Conservation (phyloP, 1,140 invertebrate genomes). For the Heterodera carotae region DNA sequence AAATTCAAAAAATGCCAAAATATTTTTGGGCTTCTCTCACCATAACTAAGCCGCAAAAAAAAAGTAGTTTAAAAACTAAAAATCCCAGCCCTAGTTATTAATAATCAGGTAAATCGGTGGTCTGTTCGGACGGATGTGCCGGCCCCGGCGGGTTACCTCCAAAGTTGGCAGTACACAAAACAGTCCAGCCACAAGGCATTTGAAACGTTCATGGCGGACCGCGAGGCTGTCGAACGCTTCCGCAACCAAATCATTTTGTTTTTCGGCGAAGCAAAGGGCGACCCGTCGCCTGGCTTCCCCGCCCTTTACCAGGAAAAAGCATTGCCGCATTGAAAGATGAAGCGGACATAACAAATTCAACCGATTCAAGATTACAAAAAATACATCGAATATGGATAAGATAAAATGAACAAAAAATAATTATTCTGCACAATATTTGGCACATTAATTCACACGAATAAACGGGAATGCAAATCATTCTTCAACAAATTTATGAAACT, state of each 20-base stretch:
- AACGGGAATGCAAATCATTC: no score
- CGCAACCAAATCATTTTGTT: not conserved
- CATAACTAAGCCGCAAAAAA: no score
- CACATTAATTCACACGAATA: no score
- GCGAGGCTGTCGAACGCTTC: not conserved
- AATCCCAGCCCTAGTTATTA: not conserved
- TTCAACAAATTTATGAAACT: no score
- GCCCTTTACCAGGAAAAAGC: not conserved
- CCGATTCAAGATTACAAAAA: no score
- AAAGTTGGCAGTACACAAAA: not conserved
- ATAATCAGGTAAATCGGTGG: not conserved
- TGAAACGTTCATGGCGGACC: not conserved
- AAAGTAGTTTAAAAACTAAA: no score
- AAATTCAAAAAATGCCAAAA: no score
- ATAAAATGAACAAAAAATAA: no score
- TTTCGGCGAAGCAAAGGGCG: not conserved
- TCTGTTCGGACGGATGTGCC: not conserved
- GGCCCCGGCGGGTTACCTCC: not conserved
- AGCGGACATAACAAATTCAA: not conserved
- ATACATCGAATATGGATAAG: no score
- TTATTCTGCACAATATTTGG: no score
- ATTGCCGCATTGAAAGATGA: slow-evolving; percentile 6
- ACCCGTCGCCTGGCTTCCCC: not conserved
- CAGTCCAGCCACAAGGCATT: not conserved
- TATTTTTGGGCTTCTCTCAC: no score